Percentiles rank a stretch among this genome's conserved stretches.
These are phyloP conservation scores for Synergus japonicus DNA, from an alignment of 2,888 invertebrate species.

Conservation along the genomic window DNA sequence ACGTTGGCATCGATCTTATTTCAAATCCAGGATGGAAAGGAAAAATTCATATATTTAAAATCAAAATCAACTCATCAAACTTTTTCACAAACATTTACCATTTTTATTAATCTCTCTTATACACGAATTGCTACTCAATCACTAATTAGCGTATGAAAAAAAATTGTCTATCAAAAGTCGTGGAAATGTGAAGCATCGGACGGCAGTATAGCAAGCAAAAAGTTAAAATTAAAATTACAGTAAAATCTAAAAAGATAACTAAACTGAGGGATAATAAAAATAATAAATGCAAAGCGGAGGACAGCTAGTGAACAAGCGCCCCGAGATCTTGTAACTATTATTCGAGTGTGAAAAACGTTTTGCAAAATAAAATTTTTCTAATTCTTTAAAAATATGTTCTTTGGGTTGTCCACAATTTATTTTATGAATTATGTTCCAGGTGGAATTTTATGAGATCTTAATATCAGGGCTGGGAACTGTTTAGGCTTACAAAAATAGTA, in stretches of 20 bases:
- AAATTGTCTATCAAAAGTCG: slow-evolving; percentile 28
- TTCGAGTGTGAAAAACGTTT: slow-evolving; percentile 41
- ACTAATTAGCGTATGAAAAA: slow-evolving; percentile 29
- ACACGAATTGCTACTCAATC: slow-evolving; percentile 22
- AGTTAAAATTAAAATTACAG: slow-evolving; percentile 3
- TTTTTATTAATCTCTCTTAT: slow-evolving; percentile 27
- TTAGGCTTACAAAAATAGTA: not conserved
- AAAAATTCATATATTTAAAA: not conserved
- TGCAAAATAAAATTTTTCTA: not conserved
- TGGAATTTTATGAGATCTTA: not conserved
- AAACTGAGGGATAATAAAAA: not conserved
- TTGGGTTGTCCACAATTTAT: not conserved
- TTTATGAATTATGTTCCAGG: not conserved
- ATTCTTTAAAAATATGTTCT: not conserved
- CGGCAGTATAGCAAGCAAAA: slow-evolving; percentile 32
- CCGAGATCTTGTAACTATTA: slow-evolving; percentile 56
- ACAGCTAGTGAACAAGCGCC: slow-evolving; percentile 44
- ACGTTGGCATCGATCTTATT: slow-evolving; percentile 4
- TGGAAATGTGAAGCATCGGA: slow-evolving; percentile 38
- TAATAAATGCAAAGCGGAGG: slow-evolving; percentile 34
- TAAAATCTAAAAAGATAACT: not conserved
- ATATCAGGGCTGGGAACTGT: not conserved
- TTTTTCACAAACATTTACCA: slow-evolving; percentile 9
- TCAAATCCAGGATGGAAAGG: slow-evolving; percentile 14
- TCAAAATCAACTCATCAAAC: not conserved